phyloP scores from a whole-genome alignment of 2,113 vertebrate genomes.

The Glaucomys volans region DNA sequence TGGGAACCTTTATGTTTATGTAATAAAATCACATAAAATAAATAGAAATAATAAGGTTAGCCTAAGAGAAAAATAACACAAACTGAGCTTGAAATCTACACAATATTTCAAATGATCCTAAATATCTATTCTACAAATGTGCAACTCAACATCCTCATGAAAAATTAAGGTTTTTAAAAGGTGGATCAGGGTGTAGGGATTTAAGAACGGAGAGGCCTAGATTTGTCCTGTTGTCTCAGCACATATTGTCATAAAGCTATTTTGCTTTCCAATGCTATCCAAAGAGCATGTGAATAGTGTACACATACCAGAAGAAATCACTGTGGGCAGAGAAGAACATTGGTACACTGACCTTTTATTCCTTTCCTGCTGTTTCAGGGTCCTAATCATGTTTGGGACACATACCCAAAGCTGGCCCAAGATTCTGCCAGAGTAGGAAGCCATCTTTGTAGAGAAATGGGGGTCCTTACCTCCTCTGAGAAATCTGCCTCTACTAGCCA shows the following conservation, averaged over 20 bases:
- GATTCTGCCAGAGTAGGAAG: not conserved
- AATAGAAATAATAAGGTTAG: constrained; percentile 70
- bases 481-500: not conserved
- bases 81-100: constrained; percentile 46
- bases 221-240: constrained; percentile 25
- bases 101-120: constrained; percentile 56
- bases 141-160: constrained; percentile 21
- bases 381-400: not conserved
- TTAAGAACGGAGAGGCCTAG: not conserved
- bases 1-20: constrained; percentile 49
- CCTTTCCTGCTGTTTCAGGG: not conserved
- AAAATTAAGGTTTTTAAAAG: constrained; percentile 26
- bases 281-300: not conserved
- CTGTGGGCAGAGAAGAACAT: not conserved
- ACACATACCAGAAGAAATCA: constrained; percentile 27
- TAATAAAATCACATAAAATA: constrained; percentile 74
- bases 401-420: not conserved
- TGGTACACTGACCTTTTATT: not conserved
- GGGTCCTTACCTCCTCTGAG: not conserved
- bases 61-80: constrained; percentile 59
- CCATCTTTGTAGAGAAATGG: not conserved
- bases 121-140: constrained; percentile 6
- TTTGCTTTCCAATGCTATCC: constrained; percentile 50
- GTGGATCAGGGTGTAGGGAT: not conserved
- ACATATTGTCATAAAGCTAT: constrained; percentile 59